Evolutionary conservation across 2,888 invertebrate species (phyloP).

Genomic region (Candidula unifasciata): DNA sequence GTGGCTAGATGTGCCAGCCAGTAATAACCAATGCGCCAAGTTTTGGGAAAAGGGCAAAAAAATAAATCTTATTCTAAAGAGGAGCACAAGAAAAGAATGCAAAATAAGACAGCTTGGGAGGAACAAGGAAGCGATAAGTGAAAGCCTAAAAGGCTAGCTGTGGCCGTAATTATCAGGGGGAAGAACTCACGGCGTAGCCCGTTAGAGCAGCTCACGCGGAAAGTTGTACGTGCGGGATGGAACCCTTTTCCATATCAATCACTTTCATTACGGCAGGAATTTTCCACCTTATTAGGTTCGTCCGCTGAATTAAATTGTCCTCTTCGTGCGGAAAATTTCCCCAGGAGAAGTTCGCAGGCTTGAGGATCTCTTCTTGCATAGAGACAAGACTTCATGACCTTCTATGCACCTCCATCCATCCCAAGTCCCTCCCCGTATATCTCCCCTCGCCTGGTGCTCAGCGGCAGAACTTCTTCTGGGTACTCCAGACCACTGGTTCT

Average conservation of each 20-base stretch:
- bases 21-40: background rate
- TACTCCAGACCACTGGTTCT: background rate
- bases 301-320: slow-evolving; percentile 60
- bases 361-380: slow-evolving; percentile 31
- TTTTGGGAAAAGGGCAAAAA: background rate
- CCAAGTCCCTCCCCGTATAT: background rate
- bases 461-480: background rate
- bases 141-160: slow-evolving; percentile 49
- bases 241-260: slow-evolving; percentile 58
- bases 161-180: slow-evolving; percentile 52
- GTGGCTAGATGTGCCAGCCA: no score
- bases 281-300: slow-evolving; percentile 59
- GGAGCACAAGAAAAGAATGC: background rate
- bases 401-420: background rate
- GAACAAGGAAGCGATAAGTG: slow-evolving; percentile 32
- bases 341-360: slow-evolving; percentile 41
- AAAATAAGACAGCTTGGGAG: background rate
- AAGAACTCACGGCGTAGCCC: slow-evolving; percentile 43
- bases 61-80: background rate
- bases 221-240: slow-evolving; percentile 55
- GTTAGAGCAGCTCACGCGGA: slow-evolving; percentile 53
- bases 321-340: slow-evolving; percentile 57
- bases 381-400: slow-evolving; percentile 32
- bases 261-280: slow-evolving; percentile 59
- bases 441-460: background rate